phyloP scores from a whole-genome alignment of 2,888 invertebrate genomes.

The Calameuta filiformis region DNA sequence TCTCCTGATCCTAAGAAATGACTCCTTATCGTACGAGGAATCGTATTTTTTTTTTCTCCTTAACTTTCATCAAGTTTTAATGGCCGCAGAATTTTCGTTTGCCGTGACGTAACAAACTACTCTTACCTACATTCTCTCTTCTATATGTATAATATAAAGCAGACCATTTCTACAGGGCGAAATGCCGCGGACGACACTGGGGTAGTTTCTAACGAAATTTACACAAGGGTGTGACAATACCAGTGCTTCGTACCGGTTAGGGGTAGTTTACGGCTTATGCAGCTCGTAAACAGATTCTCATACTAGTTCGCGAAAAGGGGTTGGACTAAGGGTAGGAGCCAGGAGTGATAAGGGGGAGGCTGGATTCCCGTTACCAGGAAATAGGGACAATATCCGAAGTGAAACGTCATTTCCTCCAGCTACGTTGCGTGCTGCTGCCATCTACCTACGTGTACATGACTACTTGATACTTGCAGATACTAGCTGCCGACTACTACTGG shows the following conservation, averaged over 20 bases:
- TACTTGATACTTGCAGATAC: not conserved
- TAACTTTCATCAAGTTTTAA: not conserved
- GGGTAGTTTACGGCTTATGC: not conserved
- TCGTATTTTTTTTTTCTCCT: not conserved
- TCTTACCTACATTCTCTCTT: not conserved
- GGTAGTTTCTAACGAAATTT: not conserved
- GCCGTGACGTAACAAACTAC: not conserved
- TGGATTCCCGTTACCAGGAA: constrained; percentile 16
- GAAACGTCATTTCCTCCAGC: constrained; percentile 21
- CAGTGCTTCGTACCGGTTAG: not conserved
- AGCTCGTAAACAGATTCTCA: not conserved
- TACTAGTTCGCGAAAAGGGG: not conserved
- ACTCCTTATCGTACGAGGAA: not conserved
- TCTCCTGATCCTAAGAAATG: not conserved
- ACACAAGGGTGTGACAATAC: not conserved
- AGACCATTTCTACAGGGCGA: not conserved
- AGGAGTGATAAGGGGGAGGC: not conserved
- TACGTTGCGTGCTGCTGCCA: not conserved
- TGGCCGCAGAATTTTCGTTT: not conserved
- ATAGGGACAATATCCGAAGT: constrained; percentile 22
- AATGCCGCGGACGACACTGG: not conserved
- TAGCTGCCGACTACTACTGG: not conserved
- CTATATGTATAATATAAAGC: too few species aligned
- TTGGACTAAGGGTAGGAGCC: not conserved
- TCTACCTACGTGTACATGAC: not conserved